Conservation (phyloP, 1,140 invertebrate genomes). For the Drosophila paulistorum region DNA sequence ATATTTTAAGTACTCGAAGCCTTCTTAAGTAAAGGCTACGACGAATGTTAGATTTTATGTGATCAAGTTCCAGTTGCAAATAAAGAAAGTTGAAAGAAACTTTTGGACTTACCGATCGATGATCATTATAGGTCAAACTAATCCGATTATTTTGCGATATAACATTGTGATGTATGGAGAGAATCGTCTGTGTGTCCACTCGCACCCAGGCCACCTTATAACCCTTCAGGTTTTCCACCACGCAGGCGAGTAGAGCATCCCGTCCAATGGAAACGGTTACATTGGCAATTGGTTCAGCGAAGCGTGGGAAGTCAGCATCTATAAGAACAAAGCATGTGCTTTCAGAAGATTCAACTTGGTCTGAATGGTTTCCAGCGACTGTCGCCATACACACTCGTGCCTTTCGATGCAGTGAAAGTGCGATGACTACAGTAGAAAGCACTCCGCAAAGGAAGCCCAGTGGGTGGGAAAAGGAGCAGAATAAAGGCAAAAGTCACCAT, state of each 20-base stretch:
- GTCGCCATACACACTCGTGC: constrained; percentile 15
- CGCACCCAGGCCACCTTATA: constrained; percentile 97
- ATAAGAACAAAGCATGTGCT: constrained; percentile 1
- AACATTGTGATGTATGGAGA: constrained; percentile 94
- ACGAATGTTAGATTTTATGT: too few species aligned
- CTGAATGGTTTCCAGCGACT: neutral
- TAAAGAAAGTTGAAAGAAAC: too few species aligned
- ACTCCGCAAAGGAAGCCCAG: neutral
- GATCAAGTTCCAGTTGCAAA: too few species aligned
- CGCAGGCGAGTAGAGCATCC: constrained; percentile 95
- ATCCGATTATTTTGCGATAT: constrained; percentile 95
- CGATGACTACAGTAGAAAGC: constrained; percentile 42
- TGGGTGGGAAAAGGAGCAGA: constrained; percentile 16
- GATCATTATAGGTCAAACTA: constrained; percentile 93
- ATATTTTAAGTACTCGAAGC: too few species aligned
- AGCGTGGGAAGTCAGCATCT: constrained; percentile 89
- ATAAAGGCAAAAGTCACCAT: constrained; percentile 34
- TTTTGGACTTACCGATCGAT: constrained; percentile 85
- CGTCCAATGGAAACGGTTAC: constrained; percentile 95
- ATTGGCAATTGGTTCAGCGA: constrained; percentile 95
- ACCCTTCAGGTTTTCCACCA: constrained; percentile 94
- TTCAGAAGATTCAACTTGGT: neutral
- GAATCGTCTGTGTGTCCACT: constrained; percentile 95
- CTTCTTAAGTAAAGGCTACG: too few species aligned
- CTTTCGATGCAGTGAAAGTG: constrained; percentile 49